Evolutionary conservation across 2,797 vertebrate species (phyloP), one percentile per base, ranked within the genome.

Genomic region (Anniella stebbinsi): DNA sequence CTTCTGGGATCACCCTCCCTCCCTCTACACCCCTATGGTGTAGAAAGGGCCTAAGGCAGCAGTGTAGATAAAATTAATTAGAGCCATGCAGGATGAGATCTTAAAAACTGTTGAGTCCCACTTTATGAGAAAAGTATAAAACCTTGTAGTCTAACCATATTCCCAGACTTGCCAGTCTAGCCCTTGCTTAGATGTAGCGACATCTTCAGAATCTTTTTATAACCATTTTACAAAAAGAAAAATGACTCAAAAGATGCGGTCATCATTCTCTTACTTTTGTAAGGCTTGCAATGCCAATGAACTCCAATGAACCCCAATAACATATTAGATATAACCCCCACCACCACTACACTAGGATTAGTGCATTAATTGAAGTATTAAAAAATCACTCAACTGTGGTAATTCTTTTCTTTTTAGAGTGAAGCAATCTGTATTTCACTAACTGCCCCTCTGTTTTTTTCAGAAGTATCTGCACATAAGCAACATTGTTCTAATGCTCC

Each of bases 361-460:
- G 63, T 69, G 38, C 41, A 85, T 85, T 92, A 94, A 95, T 96
- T 96, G 93, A 93, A 95, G 92, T 92, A 92, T n/a, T 91, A 92
- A 93, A 95, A 94, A 92, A 41, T 63, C 70, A 88, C 83, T 92
- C 86, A 85, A 75, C 89, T 94, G 75, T 89, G 92, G 92, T 93
- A 95, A 95, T 94, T 85, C 23, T 76, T 92, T 94, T 92, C 80
- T 90, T 12, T 91, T 94, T 90, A 57, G 41, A 85, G 36, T 33
- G 69, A 86, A 92, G 51, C 13, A 0, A n/a, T 70, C 81, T 60
- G 41, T 93, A 89, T 41, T 33, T 69, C 0, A 2, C 85, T 90
- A 95, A 63, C 80, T 88, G 75, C 81, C 90, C 89, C 86, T 92
- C 93, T 93, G 86, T 90, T 94, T 94, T n/a, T 92, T 91, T 76